Evolutionary conservation across 2,888 invertebrate genomes (phyloP).

Genomic region (Drosophila melanosoma): DNA sequence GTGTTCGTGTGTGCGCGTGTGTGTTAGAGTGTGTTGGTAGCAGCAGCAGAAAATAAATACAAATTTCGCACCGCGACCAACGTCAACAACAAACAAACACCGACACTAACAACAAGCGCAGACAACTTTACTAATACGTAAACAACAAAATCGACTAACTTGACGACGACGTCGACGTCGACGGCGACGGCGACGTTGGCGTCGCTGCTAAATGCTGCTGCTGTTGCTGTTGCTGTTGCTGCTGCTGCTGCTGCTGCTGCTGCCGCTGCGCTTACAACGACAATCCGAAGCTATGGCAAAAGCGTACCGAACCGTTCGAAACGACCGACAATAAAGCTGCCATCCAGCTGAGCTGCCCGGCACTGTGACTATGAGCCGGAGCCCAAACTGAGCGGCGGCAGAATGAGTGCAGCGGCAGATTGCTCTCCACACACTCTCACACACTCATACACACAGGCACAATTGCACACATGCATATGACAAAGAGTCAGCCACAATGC

Average conservation of each 20-base stretch:
- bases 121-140: constrained; percentile 74
- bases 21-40: constrained; percentile 39
- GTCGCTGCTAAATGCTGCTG: constrained; percentile 32
- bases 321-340: constrained; percentile 81
- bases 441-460: constrained; percentile 19
- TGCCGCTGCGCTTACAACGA: constrained; percentile 63
- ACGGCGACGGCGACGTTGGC: constrained; percentile 39
- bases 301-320: constrained; percentile 79
- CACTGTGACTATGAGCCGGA: constrained; percentile 62
- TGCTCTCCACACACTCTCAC: constrained; percentile 57
- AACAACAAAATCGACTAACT: constrained; percentile 65
- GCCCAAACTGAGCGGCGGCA: constrained; percentile 67
- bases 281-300: constrained; percentile 75
- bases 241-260: constrained; percentile 29
- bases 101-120: constrained; percentile 69
- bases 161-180: constrained; percentile 43
- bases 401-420: constrained; percentile 66
- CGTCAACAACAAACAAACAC: constrained; percentile 80
- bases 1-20: constrained; percentile 27
- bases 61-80: constrained; percentile 80
- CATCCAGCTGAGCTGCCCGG: constrained; percentile 77
- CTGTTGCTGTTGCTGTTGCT: neutral
- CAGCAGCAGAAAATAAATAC: constrained; percentile 71
- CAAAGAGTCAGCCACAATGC: constrained; percentile 63
- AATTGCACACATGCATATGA: constrained; percentile 26